Base-by-base conservation (phyloP, 2,113 vertebrate species). In the Bostrychus sinensis region DNA sequence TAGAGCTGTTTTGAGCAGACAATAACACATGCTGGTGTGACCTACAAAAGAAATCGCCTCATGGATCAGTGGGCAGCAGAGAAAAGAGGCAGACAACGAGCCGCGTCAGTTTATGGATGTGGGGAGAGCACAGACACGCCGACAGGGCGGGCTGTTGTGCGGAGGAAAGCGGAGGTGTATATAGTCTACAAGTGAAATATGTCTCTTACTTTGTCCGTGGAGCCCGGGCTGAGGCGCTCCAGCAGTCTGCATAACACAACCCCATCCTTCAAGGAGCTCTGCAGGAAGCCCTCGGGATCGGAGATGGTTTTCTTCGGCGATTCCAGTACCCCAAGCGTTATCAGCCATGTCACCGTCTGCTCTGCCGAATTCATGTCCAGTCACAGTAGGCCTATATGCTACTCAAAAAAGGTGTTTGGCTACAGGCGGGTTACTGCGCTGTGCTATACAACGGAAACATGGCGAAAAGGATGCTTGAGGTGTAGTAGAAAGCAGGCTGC, bases 261-360 rank as follows among this genome's bases (percentile, higher is more conserved):
- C 69, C 96, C 96, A 86, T 98, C 96, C 75, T 90, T 95, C 55
- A 98, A 91, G 20, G 95, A 96, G 77, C 86, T 91, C 83, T 96
- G 96, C 87, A 98, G 83, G 73, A 97, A 98, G 10, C 93, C 95
- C 80, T 96, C 96, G 1, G 96, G 96, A 83, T 98, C 96, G 66
- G 94, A 93, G 77, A 98, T 92, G 88, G 89, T 97, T 78, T 98
- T 98, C 91, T 98, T 98, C 73, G 95, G 96, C 61, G 96, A 97
- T 64, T 97, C 95, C 85, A 98, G 90, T 87, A 98, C 96, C 73
- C 96, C 96, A 78, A 98, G 90, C 76, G 95, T 93, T 42, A 98
- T 98, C 76, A 98, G 89, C 95, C 96, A 98, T 84, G 96, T 98
- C 84, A 98, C 96, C 89, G 96, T 98, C 91, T 98, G 96, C 81